Conservation (phyloP, 2,113 vertebrate species). For the Canis aureus region DNA sequence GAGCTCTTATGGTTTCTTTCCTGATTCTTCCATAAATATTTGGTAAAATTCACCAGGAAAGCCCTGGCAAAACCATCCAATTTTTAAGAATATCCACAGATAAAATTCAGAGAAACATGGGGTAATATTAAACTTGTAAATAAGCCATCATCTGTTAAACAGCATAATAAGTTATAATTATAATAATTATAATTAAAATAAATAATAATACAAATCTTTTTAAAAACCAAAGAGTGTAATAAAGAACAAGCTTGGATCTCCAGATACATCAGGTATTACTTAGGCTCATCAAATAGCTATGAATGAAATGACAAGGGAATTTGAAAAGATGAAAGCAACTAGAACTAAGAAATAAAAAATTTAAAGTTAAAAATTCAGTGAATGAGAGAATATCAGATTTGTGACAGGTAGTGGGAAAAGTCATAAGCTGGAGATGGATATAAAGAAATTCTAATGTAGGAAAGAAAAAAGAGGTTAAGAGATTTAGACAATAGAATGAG, state of each 20-base stretch:
- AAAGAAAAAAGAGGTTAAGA: neutral
- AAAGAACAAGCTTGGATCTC: neutral
- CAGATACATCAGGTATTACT: neutral
- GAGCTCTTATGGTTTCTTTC: neutral
- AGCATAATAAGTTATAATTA: neutral
- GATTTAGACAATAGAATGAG: neutral
- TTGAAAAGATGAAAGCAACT: neutral
- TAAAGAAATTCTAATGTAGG: neutral
- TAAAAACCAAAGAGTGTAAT: neutral
- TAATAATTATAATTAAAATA: too few relatives aligned
- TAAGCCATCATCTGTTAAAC: neutral
- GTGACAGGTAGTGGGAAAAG: neutral
- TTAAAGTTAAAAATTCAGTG: neutral
- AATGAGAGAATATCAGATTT: neutral
- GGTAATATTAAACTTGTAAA: neutral
- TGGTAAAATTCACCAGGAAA: neutral
- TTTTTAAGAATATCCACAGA: neutral
- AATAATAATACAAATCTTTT: too few relatives aligned
- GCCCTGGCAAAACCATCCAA: neutral
- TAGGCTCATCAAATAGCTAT: neutral
- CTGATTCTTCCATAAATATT: neutral
- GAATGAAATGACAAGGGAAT: neutral
- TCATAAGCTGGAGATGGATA: neutral
- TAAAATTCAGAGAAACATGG: neutral
- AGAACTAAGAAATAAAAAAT: neutral